Evolutionary conservation across 2,113 vertebrate genomes (phyloP).

Genomic region (Oreochromis spilurus): DNA sequence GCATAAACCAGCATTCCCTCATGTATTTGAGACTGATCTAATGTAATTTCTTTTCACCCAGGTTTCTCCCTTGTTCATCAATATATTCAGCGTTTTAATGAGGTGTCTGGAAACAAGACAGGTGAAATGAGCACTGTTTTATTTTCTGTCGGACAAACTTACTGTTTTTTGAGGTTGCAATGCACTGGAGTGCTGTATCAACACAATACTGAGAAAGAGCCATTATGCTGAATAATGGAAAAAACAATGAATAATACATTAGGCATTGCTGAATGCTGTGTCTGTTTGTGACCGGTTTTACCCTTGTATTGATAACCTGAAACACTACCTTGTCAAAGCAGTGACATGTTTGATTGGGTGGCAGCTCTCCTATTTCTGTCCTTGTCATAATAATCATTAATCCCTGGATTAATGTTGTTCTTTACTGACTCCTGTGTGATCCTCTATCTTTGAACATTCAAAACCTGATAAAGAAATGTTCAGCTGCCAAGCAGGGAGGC

Average conservation of each 20-base stretch:
- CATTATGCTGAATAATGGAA: slow-evolving; percentile 14
- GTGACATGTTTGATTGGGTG: background rate
- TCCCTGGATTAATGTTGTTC: slow-evolving; percentile 22
- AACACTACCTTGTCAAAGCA: background rate
- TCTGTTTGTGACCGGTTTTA: background rate
- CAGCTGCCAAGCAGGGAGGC: background rate
- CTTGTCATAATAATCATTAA: slow-evolving; percentile 19
- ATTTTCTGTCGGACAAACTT: background rate
- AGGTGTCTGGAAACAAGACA: slow-evolving; percentile 64
- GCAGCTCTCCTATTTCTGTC: background rate
- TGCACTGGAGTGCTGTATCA: background rate
- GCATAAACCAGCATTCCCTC: background rate
- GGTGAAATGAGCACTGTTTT: slow-evolving; percentile 22
- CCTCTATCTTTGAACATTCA: background rate
- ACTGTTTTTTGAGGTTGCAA: background rate
- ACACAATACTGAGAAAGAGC: background rate
- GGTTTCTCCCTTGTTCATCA: slow-evolving; percentile 64
- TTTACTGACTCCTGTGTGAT: slow-evolving; percentile 4
- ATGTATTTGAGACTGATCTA: background rate
- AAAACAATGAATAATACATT: slow-evolving; percentile 11
- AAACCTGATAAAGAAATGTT: background rate
- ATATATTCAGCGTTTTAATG: slow-evolving; percentile 69
- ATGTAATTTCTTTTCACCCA: slow-evolving; percentile 1
- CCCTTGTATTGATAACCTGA: background rate
- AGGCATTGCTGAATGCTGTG: slow-evolving; percentile 15